A percentile compares a stretch with the other conserved stretches of the same genome.
Conservation (phyloP, 2,797 vertebrate genomes). For the Manis pentadactyla region DNA sequence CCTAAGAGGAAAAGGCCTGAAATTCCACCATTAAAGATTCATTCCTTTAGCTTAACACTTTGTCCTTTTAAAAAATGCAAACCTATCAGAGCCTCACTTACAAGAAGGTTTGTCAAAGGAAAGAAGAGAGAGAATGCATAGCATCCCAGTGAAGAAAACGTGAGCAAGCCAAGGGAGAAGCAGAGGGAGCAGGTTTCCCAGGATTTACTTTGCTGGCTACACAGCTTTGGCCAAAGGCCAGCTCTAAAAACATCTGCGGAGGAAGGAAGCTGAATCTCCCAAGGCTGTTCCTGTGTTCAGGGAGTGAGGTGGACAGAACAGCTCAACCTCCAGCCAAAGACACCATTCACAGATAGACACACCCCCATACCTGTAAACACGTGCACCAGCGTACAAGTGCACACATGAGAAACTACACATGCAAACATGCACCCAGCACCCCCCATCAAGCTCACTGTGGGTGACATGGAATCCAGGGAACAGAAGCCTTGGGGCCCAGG, state of each 20-base stretch:
- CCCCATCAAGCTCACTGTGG: background rate
- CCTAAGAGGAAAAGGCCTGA: background rate
- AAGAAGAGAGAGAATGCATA: background rate
- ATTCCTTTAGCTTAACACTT: constrained; percentile 29
- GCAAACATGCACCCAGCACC: too few species aligned
- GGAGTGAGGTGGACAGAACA: background rate
- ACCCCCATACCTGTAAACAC: accelerated
- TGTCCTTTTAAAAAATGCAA: constrained; percentile 6
- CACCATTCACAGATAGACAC: background rate
- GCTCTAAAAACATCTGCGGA: background rate
- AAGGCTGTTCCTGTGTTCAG: background rate
- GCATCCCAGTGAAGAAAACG: background rate
- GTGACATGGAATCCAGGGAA: background rate
- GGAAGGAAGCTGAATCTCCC: too few species aligned
- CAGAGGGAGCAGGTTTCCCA: accelerated
- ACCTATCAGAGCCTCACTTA: background rate
- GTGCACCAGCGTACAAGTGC: too few species aligned
- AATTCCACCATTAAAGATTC: constrained; percentile 8
- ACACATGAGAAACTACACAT: background rate
- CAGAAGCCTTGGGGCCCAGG: background rate
- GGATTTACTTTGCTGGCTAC: background rate
- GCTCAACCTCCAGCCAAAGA: background rate
- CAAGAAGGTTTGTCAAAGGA: background rate
- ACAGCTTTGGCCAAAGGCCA: background rate
- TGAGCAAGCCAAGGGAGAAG: background rate